Evolutionary conservation across 2,888 invertebrate species (phyloP), one percentile per base, ranked within the genome.

Genomic region (Branchellion lobata): DNA sequence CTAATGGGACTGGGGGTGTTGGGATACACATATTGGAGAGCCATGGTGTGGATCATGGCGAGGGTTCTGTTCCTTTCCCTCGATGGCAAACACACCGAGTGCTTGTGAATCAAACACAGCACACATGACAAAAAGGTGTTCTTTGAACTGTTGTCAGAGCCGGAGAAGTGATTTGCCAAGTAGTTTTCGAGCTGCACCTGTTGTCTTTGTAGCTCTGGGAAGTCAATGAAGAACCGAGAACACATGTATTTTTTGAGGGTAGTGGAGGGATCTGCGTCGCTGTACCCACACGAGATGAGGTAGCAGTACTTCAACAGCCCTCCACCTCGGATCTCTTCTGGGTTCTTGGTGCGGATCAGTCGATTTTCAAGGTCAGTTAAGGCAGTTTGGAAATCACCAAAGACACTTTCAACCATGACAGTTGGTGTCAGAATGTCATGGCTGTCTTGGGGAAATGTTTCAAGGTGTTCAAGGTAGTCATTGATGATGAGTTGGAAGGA

Each of bases 141-240:
- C 89, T 96, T 95, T 85, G 93, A 90, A 78, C 85, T 85, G 29
- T 86, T 85, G 79, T 89, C 88, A 21, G 53, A 33, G 24, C 51
- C 29, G 86, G 94, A 94, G 90, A 99, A 98, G 89, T 99, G 99
- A 89, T 97, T 97, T 90, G 94, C 93, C 88, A 99, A 91, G 90
- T 99, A 99, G 85, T 93, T 94, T 88, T 96, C 95, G 86, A 99
- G 91, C 89, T 99, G 99, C 84, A 78, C 24, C 83, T 93, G 93
- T 89, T 99, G 99, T 88, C 95, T 95, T 82, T 91, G 91, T 79
- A 97, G 92, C 89, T 98, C 98, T 68, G 96, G 94, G 89, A 99
- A 99, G 90, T 99, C 99, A 88, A 99, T 99, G 91, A 99, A 99
- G 91, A 99, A 99, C 85, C 99, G 91, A 84, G 98, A 98, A 91